Evolutionary conservation across 2,888 invertebrate species (phyloP).

Genomic region (Anagyrus pseudococci): DNA sequence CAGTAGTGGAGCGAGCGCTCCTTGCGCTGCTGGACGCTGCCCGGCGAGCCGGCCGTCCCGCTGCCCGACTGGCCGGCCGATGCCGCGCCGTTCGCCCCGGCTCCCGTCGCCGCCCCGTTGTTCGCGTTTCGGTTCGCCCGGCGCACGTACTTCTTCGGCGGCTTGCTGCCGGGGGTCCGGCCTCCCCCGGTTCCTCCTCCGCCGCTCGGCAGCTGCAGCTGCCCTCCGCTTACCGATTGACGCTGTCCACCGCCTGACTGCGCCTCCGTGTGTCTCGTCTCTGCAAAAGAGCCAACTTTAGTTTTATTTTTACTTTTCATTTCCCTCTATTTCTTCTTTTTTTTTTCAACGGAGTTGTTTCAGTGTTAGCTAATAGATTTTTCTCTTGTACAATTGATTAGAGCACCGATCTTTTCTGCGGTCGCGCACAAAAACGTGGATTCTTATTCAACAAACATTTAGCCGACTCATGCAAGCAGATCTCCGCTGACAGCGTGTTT

Average conservation of each 20-base stretch:
- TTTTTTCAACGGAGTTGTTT: no score
- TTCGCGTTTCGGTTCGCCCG: slow-evolving; percentile 62
- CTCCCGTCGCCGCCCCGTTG: slow-evolving; percentile 45
- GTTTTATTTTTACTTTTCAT: no score
- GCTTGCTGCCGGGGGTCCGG: slow-evolving; percentile 69
- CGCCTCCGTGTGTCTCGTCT: slow-evolving; percentile 9
- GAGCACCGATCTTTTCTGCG: no score
- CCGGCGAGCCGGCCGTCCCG: slow-evolving; percentile 56
- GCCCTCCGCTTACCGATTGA: no score
- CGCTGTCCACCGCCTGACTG: slow-evolving; percentile 48
- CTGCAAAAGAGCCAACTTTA: slow-evolving; percentile 9
- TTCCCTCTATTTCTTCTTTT: no score
- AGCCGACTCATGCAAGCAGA: no score
- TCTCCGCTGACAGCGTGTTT: no score
- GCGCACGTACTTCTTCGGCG: slow-evolving; percentile 75
- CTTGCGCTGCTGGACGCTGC: slow-evolving; percentile 72
- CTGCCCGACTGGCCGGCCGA: slow-evolving; percentile 1
- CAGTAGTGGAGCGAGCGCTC: slow-evolving; percentile 90
- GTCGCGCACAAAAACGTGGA: no score
- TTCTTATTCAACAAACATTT: no score
- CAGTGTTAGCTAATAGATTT: no score
- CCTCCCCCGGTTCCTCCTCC: slow-evolving; percentile 55
- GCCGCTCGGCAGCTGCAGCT: slow-evolving; percentile 51
- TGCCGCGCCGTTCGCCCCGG: slow-evolving; percentile 22
- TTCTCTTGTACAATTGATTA: no score